Conservation (phyloP, 1,140 invertebrate species). For the Trachymyrmex cornetzi region DNA sequence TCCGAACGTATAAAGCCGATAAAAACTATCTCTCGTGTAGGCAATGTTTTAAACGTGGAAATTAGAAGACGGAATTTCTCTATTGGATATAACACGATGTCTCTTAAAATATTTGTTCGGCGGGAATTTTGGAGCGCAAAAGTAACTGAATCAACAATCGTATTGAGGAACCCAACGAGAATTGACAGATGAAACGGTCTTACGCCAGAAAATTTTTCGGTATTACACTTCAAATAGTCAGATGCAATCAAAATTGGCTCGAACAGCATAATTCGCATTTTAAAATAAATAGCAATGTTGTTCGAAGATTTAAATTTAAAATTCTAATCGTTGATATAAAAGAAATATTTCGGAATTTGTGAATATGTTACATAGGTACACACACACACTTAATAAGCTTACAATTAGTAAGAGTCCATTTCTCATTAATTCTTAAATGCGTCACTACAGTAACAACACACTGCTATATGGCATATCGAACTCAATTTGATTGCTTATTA, state of each 20-base stretch:
- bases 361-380: not conserved
- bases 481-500: no score
- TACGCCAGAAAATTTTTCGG: not conserved
- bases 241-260: not conserved
- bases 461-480: no score
- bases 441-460: no score
- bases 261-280: not conserved
- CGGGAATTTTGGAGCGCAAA: not conserved
- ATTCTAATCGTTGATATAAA: not conserved
- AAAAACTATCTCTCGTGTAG: not conserved
- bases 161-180: not conserved
- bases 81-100: not conserved
- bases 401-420: not conserved
- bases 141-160: not conserved
- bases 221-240: not conserved
- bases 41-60: not conserved
- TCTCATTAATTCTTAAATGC: not conserved
- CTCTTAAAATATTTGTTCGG: conserved; percentile 41
- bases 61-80: not conserved
- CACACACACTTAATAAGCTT: not conserved
- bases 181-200: not conserved
- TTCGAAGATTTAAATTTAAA: not conserved
- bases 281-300: not conserved
- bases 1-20: not conserved
- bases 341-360: not conserved